Evolutionary conservation across 2,797 vertebrate species (phyloP), one percentile per base, ranked within the genome.

Genomic region (Loris lydekkerianus): DNA sequence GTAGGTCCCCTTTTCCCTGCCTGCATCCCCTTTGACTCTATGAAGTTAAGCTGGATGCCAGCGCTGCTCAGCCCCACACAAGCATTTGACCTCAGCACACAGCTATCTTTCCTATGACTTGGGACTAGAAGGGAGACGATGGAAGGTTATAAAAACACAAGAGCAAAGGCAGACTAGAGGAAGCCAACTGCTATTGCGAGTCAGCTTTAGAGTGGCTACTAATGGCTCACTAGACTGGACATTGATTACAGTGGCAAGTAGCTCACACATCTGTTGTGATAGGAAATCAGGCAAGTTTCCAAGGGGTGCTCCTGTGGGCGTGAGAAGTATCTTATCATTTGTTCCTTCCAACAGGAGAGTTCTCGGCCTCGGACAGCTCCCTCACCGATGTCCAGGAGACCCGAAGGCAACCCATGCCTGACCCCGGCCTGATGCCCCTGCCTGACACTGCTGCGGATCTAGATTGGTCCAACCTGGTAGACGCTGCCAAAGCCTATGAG

Each of bases 401-500:
- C 91, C 99, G 98, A 92, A 98, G 99, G 96, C 99, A 99, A 96
- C 98, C 99, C 75, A 98, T 99, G 97, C 98, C 98, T 7, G 99
- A 99, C 90, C 98, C 99, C 3, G 99, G 98, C 90, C 99, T 99
- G 93, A 99, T 99, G 99, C 99, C 99, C 46, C 98, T 99, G 92
- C 99, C 99, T 18, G 99, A 99, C 96, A 95, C 99, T 34, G 99
- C 99, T 91, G 98, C 99, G 8, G 99, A 99, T 97, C 98, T 99
- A 97, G 99, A 99, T 97, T 99, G 99, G 99, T 99, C 99, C 97
- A 99, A 99, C 97, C 98, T 99, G 97, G 99, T 99, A 88, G 99
- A 99, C 83, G 99, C 99, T 49, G 99, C 99, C 98, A 99, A 99
- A 98, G 99, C 99, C 77, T 99, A 99, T 96, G 99, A 99, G 98